A percentile compares a stretch with the other conserved stretches of the same genome.
These are phyloP conservation scores for Bugula neritina DNA, from an alignment of 2,888 invertebrate species.

Conservation along the genomic window DNA sequence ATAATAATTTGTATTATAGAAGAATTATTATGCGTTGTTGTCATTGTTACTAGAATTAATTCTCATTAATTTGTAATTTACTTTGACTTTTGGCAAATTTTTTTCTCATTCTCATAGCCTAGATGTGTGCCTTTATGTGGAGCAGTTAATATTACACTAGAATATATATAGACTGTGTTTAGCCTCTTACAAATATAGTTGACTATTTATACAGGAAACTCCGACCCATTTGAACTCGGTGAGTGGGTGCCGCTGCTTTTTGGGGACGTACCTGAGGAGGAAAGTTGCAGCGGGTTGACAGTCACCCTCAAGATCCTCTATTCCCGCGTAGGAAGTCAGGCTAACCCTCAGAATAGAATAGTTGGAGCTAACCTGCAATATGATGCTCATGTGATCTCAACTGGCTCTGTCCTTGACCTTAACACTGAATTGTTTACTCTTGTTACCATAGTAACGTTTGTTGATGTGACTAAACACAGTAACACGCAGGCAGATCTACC, in stretches of 20 bases:
- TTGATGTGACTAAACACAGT: background rate
- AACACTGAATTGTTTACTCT: background rate
- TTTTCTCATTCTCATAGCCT: no score
- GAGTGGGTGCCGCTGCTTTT: background rate
- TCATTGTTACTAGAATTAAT: no score
- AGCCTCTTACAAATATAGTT: no score
- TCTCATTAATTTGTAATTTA: no score
- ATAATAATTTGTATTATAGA: no score
- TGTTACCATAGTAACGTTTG: background rate
- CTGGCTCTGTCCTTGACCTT: background rate
- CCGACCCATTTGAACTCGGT: background rate
- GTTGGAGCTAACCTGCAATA: background rate
- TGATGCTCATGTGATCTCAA: background rate
- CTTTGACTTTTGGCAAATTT: no score
- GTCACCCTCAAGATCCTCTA: conserved; percentile 6
- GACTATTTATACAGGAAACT: background rate
- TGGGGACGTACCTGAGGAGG: background rate
- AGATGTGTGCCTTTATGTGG: no score
- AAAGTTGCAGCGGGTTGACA: background rate
- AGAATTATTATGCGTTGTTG: no score
- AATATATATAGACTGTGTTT: no score
- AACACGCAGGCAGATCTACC: background rate
- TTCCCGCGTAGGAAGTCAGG: background rate
- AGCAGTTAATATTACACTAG: no score
- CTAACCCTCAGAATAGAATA: conserved; percentile 11